These are phyloP conservation scores for Drosophila biarmipes DNA, from an alignment of 1,140 invertebrate species.

Conservation along the genomic window DNA sequence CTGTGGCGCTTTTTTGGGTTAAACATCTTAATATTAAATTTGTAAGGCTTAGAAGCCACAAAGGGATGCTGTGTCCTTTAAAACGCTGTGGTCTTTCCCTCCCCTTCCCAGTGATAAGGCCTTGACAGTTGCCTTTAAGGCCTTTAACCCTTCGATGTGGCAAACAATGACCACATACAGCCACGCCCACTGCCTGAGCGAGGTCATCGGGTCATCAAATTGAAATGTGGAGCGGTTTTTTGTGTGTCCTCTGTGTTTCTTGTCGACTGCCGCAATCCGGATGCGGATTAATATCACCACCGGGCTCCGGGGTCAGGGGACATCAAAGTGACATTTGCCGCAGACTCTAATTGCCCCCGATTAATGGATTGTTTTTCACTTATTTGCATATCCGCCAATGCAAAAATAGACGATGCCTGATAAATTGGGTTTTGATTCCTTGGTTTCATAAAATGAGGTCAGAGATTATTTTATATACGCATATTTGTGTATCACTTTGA, in stretches of 20 bases:
- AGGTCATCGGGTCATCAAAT: conserved; percentile 73
- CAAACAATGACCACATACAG: conserved; percentile 44
- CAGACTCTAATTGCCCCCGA: conserved; percentile 57
- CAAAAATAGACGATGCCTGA: conserved; percentile 43
- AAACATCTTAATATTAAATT: conserved; percentile 71
- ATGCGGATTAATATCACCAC: conserved; percentile 42
- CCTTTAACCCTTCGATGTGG: conserved; percentile 51
- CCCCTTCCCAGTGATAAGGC: conserved; percentile 27
- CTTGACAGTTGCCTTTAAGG: conserved; percentile 61
- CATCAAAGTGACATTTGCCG: conserved; percentile 65
- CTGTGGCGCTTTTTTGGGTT: conserved; percentile 34
- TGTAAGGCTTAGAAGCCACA: conserved; percentile 60
- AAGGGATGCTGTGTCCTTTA: conserved; percentile 12
- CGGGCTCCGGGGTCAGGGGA: conserved; percentile 18
- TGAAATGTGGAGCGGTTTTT: conserved; percentile 47
- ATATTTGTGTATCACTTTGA: background rate
- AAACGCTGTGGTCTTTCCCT: conserved; percentile 14
- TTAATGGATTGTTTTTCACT: conserved; percentile 44
- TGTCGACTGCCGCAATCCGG: conserved; percentile 22
- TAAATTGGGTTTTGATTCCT: conserved; percentile 24
- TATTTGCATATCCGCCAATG: conserved; percentile 36
- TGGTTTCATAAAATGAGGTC: background rate
- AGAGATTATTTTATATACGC: background rate
- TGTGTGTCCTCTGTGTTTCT: conserved; percentile 15
- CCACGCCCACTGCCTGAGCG: conserved; percentile 19